Percentiles rank a stretch among this genome's conserved stretches.
phyloP scores from a whole-genome alignment of 2,113 vertebrate species.

The Stercorarius parasiticus region DNA sequence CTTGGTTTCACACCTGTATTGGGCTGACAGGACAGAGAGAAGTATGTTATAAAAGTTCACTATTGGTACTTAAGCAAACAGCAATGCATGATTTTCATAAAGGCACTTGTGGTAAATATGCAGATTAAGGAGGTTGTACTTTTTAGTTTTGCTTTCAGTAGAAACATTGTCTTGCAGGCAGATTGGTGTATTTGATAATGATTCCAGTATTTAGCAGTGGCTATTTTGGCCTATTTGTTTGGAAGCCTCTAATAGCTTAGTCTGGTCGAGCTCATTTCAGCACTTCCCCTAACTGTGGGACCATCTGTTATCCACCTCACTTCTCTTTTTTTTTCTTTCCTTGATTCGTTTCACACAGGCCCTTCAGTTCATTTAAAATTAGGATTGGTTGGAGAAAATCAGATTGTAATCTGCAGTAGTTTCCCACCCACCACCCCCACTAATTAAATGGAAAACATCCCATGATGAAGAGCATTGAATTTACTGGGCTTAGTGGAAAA shows the following conservation, averaged over 20 bases:
- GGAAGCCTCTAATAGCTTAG: slow-evolving; percentile 15
- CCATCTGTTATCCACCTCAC: slow-evolving; percentile 34
- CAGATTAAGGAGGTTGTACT: neutral
- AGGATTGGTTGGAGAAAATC: neutral
- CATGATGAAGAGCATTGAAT: neutral
- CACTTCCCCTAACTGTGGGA: neutral
- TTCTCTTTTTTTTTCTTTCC: neutral
- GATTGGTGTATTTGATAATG: neutral
- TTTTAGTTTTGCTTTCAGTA: neutral
- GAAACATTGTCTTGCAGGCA: neutral
- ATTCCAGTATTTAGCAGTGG: neutral
- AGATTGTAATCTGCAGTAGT: neutral
- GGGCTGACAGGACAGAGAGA: neutral
- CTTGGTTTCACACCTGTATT: neutral
- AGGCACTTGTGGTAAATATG: neutral
- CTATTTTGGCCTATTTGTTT: slow-evolving; percentile 7
- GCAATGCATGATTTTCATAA: neutral
- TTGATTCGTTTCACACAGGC: neutral
- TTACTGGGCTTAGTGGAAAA: neutral
- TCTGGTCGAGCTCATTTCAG: slow-evolving; percentile 18
- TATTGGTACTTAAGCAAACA: neutral
- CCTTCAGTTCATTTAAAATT: neutral
- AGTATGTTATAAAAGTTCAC: neutral
- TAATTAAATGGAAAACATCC: neutral
- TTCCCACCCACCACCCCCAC: accelerated